phyloP scores from a whole-genome alignment of 2,113 vertebrate genomes.

The Sphyrna mokarran region DNA sequence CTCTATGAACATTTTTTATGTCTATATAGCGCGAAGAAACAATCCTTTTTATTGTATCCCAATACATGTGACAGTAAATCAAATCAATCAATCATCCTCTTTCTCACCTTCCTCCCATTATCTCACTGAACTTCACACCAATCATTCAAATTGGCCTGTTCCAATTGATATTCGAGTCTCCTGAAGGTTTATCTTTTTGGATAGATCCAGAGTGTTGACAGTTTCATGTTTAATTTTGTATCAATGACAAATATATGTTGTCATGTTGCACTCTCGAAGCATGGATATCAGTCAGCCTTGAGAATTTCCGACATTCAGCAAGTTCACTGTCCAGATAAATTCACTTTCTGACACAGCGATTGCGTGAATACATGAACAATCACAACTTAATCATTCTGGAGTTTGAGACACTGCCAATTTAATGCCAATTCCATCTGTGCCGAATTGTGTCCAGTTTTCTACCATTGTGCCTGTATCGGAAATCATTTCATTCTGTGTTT shows the following conservation, averaged over 20 bases:
- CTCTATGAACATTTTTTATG: too few species aligned
- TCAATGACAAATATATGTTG: neutral
- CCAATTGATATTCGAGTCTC: neutral
- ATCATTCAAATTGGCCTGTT: neutral
- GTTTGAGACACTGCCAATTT: neutral
- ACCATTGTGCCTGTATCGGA: neutral
- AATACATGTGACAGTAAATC: too few species aligned
- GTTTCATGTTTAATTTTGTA: neutral
- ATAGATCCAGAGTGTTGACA: neutral
- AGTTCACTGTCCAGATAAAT: neutral
- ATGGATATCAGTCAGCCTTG: neutral
- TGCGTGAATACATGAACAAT: neutral
- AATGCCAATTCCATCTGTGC: neutral
- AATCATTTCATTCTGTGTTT: neutral
- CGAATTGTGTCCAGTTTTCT: neutral
- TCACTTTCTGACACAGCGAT: neutral
- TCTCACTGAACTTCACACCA: neutral
- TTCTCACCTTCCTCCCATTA: neutral
- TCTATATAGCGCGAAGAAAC: too few species aligned
- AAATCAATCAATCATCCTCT: neutral
- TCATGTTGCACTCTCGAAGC: neutral
- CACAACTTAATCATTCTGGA: neutral
- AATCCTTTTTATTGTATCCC: too few species aligned
- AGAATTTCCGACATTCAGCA: neutral
- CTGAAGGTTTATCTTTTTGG: neutral